Percentiles rank a stretch among this genome's conserved stretches.
Conservation (phyloP, 2,797 vertebrate genomes). For the Crocodylus rhombifer region DNA sequence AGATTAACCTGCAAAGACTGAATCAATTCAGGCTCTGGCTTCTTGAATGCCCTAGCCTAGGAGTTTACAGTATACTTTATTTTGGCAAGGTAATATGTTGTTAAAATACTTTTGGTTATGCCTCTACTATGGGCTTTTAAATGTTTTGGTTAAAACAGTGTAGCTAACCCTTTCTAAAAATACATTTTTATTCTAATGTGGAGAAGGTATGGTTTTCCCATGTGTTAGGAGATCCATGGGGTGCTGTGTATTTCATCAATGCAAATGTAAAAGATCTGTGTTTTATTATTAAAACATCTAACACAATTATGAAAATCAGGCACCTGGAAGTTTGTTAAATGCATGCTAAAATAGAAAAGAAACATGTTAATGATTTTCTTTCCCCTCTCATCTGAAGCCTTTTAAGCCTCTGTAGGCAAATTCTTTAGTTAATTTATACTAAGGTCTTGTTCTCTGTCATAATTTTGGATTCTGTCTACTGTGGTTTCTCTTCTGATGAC, state of each 20-base stretch:
- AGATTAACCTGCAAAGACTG: too few species aligned
- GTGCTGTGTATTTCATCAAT: conserved; percentile 24
- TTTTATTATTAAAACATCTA: conserved; percentile 34
- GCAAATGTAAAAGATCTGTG: conserved; percentile 22
- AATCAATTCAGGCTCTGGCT: too few species aligned
- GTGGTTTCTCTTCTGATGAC: conserved; percentile 30
- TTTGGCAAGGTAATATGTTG: background rate
- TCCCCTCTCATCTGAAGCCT: background rate
- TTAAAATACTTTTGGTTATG: background rate
- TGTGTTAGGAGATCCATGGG: background rate
- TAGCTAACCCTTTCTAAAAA: conserved; percentile 33
- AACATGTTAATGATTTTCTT: conserved; percentile 2
- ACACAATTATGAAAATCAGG: conserved; percentile 22
- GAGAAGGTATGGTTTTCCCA: background rate
- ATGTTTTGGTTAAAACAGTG: background rate
- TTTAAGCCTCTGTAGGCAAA: background rate
- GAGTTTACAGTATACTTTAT: background rate
- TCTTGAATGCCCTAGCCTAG: too few species aligned
- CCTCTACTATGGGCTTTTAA: background rate
- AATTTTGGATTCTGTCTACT: conserved; percentile 29
- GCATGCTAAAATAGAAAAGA: conserved; percentile 24
- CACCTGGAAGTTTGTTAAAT: conserved; percentile 34
- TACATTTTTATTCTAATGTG: background rate
- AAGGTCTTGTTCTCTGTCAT: conserved; percentile 24
- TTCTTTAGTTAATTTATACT: conserved; percentile 2